These are phyloP conservation scores for Anoplophora glabripennis DNA, from an alignment of 1,140 invertebrate species.

Conservation along the genomic window DNA sequence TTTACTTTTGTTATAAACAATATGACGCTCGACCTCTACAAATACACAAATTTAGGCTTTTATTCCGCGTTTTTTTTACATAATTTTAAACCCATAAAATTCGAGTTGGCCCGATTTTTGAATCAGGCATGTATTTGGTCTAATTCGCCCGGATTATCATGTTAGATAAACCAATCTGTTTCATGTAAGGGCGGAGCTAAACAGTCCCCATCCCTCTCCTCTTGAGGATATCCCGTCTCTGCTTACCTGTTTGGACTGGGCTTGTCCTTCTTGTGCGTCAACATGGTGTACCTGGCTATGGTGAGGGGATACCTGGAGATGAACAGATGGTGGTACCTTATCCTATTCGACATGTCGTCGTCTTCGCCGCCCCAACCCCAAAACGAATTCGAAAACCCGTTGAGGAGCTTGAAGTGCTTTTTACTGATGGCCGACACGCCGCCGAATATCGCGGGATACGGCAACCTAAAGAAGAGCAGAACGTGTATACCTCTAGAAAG, in stretches of 20 bases:
- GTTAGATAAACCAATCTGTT: no score
- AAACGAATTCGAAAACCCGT: conserved; percentile 89
- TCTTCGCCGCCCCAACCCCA: conserved; percentile 94
- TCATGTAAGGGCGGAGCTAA: no score
- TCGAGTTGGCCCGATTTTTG: no score
- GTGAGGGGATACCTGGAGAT: conserved; percentile 83
- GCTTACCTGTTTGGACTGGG: conserved; percentile 82
- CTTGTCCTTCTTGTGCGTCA: conserved; percentile 82
- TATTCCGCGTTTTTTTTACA: no score
- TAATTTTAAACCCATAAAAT: no score
- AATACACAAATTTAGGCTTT: no score
- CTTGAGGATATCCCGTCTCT: no score
- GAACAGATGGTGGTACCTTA: conserved; percentile 73
- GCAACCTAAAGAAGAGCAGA: conserved; percentile 63
- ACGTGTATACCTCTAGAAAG: not conserved
- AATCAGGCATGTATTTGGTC: no score
- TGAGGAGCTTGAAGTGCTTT: conserved; percentile 77
- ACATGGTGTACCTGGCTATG: conserved; percentile 87
- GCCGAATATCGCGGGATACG: conserved; percentile 84
- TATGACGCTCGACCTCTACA: no score
- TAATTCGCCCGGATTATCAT: no score
- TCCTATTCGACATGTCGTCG: conserved; percentile 86
- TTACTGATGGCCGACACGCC: conserved; percentile 82
- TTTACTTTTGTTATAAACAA: no score
- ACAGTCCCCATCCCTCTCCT: no score